Percentiles rank a stretch among this genome's conserved stretches.
Evolutionary conservation across 2,888 invertebrate species (phyloP).

Genomic region (Melipona beecheii): DNA sequence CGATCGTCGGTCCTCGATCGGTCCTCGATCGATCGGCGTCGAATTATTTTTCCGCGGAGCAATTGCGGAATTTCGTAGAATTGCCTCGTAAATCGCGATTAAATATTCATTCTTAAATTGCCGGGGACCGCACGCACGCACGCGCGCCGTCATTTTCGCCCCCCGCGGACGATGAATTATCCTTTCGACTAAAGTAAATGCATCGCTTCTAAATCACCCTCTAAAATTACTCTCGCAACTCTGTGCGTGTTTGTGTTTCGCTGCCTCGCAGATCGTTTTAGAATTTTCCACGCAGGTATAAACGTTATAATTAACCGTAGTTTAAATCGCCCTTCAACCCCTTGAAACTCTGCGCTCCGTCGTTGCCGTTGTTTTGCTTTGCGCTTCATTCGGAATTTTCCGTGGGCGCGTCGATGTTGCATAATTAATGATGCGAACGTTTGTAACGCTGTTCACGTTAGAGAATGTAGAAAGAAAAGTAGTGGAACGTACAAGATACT

Average conservation of each 20-base stretch:
- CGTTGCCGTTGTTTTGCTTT: too few relatives aligned
- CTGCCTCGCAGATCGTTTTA: neutral
- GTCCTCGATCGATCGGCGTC: neutral
- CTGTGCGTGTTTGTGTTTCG: neutral
- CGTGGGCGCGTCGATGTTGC: too few relatives aligned
- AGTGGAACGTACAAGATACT: too few relatives aligned
- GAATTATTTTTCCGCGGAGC: conserved; percentile 25
- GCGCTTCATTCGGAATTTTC: too few relatives aligned
- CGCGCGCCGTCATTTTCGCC: conserved; percentile 43
- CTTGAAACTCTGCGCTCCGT: too few relatives aligned
- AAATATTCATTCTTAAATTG: conserved; percentile 56
- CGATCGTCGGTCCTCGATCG: neutral
- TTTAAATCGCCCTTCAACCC: too few relatives aligned
- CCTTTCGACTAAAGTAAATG: conserved; percentile 36
- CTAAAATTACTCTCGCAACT: neutral
- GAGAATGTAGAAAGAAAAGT: too few relatives aligned
- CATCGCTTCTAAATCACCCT: neutral
- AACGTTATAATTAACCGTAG: too few relatives aligned
- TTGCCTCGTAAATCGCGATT: conserved; percentile 53
- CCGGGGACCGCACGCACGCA: conserved; percentile 1
- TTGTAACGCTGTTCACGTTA: too few relatives aligned
- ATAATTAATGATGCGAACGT: too few relatives aligned
- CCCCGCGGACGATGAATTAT: conserved; percentile 40
- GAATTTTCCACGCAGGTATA: neutral
- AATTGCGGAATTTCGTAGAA: conserved; percentile 24